phyloP scores from a whole-genome alignment of 2,888 invertebrate species.

The Aphidius colemani region DNA sequence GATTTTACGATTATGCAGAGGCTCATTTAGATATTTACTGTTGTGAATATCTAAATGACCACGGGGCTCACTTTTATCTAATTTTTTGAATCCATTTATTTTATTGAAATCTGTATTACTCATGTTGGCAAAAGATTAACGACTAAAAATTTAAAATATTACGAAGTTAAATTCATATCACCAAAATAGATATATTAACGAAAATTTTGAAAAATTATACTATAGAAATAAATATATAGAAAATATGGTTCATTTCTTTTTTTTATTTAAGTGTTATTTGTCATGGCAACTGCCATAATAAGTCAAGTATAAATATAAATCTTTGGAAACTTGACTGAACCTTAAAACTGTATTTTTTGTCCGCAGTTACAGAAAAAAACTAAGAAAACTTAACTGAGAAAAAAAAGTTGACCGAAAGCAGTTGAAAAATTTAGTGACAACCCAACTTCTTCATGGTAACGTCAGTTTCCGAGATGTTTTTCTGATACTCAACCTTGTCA shows the following conservation, averaged over 20 bases:
- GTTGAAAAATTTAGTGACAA: too few species aligned
- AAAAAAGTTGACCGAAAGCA: too few species aligned
- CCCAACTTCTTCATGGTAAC: too few species aligned
- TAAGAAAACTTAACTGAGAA: too few species aligned
- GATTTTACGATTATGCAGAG: conserved; percentile 42
- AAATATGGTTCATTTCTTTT: conserved; percentile 18
- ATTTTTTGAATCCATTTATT: conserved; percentile 48
- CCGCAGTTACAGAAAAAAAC: too few species aligned
- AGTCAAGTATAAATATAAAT: neutral
- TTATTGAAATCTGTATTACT: conserved; percentile 41
- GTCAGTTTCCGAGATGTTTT: too few species aligned
- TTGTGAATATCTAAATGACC: conserved; percentile 43
- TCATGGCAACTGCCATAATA: conserved; percentile 22
- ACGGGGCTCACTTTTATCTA: conserved; percentile 45
- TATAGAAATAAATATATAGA: neutral
- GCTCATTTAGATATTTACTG: conserved; percentile 36
- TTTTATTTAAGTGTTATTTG: conserved; percentile 15
- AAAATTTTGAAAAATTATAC: neutral
- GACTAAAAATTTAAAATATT: conserved; percentile 34
- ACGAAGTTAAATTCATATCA: neutral
- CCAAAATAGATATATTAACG: conserved; percentile 1
- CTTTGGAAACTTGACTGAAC: too few species aligned
- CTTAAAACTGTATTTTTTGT: too few species aligned
- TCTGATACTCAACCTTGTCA: too few species aligned
- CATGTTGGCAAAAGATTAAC: conserved; percentile 37